These are phyloP conservation scores for Pseudoips prasinana DNA, from an alignment of 2,888 invertebrate species.

Conservation along the genomic window DNA sequence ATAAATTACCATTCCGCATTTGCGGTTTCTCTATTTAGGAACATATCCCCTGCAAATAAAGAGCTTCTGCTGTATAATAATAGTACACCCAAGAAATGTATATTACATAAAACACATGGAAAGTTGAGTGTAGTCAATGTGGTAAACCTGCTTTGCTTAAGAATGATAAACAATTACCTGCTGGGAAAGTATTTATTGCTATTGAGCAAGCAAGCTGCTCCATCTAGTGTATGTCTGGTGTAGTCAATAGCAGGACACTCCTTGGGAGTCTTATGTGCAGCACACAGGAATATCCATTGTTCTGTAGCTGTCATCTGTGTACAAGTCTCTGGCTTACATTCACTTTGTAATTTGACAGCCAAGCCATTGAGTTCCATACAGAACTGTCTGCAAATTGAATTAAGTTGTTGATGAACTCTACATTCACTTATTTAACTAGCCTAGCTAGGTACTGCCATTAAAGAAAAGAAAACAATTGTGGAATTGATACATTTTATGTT, in stretches of 20 bases:
- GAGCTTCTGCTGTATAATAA: too few species aligned
- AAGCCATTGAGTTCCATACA: conserved; percentile 99
- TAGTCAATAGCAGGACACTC: conserved; percentile 99
- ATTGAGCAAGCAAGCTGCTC: conserved; percentile 98
- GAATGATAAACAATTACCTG: too few species aligned
- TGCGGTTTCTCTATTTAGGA: too few species aligned
- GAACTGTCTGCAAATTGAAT: conserved; percentile 88
- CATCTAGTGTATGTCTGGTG: conserved; percentile 98
- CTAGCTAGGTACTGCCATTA: too few species aligned
- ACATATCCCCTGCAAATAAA: too few species aligned
- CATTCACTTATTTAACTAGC: background rate
- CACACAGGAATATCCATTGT: conserved; percentile 99
- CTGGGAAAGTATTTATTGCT: conserved; percentile 99
- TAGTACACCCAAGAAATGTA: too few species aligned
- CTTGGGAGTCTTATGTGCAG: conserved; percentile 99
- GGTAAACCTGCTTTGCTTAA: too few species aligned
- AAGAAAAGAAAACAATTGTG: too few species aligned
- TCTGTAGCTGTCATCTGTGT: conserved; percentile 99
- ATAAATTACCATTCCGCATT: too few species aligned
- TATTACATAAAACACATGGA: too few species aligned
- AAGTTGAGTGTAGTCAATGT: too few species aligned
- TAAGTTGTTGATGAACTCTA: background rate
- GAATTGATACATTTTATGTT: too few species aligned
- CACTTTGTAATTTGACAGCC: conserved; percentile 96
- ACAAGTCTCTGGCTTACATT: conserved; percentile 98